Base-by-base conservation (phyloP, 2,888 invertebrate species). In the Exocentrus adspersus region DNA sequence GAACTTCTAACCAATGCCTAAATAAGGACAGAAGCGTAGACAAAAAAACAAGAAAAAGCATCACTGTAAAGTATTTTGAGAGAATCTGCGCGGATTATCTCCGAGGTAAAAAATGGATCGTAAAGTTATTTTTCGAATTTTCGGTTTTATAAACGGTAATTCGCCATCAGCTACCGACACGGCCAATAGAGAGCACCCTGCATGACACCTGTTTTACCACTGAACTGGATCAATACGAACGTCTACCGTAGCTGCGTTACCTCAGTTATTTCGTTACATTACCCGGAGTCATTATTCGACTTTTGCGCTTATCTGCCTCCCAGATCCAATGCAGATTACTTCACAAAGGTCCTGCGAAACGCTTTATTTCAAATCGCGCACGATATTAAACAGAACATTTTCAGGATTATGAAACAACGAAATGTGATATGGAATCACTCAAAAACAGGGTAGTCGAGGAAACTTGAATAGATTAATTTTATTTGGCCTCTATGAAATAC, bases 161-260 rank as follows among this genome's bases (percentile, higher is more conserved):
- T 32, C 24, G 42, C 30, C 7, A 10, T 19, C 30, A 30, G 32
- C 24, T 24, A 7, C 24, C 24, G 7, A 7, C 24, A 24, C 24
- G 7, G 24, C 24, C 24, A 24, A 24, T 7, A 5, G 19, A 32
- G 19, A 32, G 19, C 51, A 59, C 41, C 56, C 52, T 69, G 66
- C 70, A 65, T 67, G 69, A 66, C 69, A 73, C 73, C 72, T 72
- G 71, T 62, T 68, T 71, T 72, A 66, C 62, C 62, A 60, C n/a
- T n/a, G 37, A 37, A 12, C 37, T 45, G 48, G 74, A 73, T 74
- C 74, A 72, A 74, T 74, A 74, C 67, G 60, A 56, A 61, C 64
- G 72, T 73, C 70, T 70, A 68, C 65, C 69, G 69, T 69, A 45
- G 69, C 56, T 61, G 58, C 64, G 61, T 51, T 67, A 64, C 61